A percentile compares a stretch with the other conserved stretches of the same genome.
These are phyloP conservation scores for Caenorhabditis sp. DNA, from an alignment of 2,888 invertebrate genomes.

Conservation along the genomic window DNA sequence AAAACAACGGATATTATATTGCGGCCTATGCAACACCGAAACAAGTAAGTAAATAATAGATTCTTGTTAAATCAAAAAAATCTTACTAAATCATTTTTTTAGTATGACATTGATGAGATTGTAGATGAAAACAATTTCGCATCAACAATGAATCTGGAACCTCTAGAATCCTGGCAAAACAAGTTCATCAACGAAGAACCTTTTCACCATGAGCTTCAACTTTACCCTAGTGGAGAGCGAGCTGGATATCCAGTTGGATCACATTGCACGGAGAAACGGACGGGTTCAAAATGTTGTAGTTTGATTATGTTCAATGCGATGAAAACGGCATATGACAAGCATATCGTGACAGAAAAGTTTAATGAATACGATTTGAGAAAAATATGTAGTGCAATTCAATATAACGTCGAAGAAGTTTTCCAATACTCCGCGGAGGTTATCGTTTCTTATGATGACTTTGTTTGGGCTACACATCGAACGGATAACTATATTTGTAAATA, in stretches of 20 bases:
- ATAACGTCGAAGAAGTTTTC: slow-evolving; percentile 36
- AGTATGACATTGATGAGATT: slow-evolving; percentile 42
- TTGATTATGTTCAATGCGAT: slow-evolving; percentile 46
- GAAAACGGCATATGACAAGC: slow-evolving; percentile 36
- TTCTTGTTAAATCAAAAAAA: background rate
- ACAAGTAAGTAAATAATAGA: slow-evolving; percentile 13
- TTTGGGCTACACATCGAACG: slow-evolving; percentile 30
- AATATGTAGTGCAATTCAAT: slow-evolving; percentile 35
- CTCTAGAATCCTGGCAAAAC: slow-evolving; percentile 31
- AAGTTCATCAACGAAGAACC: slow-evolving; percentile 27
- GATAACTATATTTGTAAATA: slow-evolving; percentile 43
- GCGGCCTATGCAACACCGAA: slow-evolving; percentile 45
- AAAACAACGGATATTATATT: slow-evolving; percentile 35
- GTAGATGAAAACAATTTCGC: slow-evolving; percentile 32
- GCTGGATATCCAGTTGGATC: slow-evolving; percentile 49
- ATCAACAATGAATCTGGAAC: slow-evolving; percentile 31
- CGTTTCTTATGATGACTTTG: slow-evolving; percentile 47
- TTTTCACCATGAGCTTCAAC: slow-evolving; percentile 20
- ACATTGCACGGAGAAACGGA: slow-evolving; percentile 22
- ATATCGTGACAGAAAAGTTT: slow-evolving; percentile 19
- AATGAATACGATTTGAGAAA: slow-evolving; percentile 41
- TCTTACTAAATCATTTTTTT: slow-evolving; percentile 2
- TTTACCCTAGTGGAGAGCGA: slow-evolving; percentile 35
- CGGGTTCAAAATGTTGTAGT: slow-evolving; percentile 48
- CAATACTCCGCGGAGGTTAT: slow-evolving; percentile 43